Conservation (phyloP, 2,797 vertebrate species). For the Jordanella pulchra region DNA sequence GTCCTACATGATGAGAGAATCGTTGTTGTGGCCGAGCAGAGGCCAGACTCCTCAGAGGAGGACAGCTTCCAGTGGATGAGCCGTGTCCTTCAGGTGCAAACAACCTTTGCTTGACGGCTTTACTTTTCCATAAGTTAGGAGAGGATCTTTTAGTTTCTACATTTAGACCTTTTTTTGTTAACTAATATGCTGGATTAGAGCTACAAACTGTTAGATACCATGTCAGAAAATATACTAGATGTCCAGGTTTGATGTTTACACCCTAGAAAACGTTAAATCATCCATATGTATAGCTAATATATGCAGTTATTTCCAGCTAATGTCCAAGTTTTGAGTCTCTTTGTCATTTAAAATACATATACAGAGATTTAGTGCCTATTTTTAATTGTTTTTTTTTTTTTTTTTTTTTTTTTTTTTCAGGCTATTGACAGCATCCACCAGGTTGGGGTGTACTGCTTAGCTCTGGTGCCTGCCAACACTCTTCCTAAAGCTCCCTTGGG, state of each 20-base stretch:
- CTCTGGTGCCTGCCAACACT: slow-evolving; percentile 94
- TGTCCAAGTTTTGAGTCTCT: no score
- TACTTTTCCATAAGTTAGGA: neutral
- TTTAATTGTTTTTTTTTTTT: neutral
- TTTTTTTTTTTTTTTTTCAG: slow-evolving; percentile 66
- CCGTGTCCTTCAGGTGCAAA: slow-evolving; percentile 89
- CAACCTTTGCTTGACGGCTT: neutral
- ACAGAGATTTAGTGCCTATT: neutral
- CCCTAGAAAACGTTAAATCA: no score
- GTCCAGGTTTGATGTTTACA: no score
- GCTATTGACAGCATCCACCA: slow-evolving; percentile 98
- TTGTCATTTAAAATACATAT: neutral
- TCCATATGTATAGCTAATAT: neutral
- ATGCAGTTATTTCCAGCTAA: neutral
- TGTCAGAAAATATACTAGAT: neutral
- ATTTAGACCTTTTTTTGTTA: neutral
- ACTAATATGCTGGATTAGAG: neutral
- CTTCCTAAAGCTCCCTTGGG: slow-evolving; percentile 94
- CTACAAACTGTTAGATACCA: neutral
- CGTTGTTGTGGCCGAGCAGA: slow-evolving; percentile 94
- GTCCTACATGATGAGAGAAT: slow-evolving; percentile 94
- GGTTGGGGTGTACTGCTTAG: slow-evolving; percentile 94
- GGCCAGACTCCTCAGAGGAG: slow-evolving; percentile 94
- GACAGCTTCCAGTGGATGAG: slow-evolving; percentile 99
- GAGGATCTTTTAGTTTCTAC: neutral